Evolutionary conservation across 2,797 vertebrate species (phyloP).

Genomic region (Betta splendens): DNA sequence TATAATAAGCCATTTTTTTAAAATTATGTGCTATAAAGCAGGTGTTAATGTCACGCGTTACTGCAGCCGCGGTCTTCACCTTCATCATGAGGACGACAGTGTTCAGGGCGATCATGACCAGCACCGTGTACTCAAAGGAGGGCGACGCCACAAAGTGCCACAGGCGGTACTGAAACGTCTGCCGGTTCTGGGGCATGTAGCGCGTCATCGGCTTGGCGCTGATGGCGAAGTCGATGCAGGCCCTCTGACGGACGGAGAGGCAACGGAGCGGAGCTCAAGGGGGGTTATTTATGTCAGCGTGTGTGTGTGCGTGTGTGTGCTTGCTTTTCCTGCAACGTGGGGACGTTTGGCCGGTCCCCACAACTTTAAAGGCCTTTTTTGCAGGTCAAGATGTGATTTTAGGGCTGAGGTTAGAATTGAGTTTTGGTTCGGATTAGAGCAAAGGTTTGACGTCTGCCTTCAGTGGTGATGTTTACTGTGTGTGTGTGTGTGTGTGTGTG

Average conservation of each 20-base stretch:
- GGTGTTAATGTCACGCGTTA: no score
- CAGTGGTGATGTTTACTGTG: no score
- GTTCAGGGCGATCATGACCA: conserved; percentile 98
- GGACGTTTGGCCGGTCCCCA: no score
- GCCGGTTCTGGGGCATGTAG: conserved; percentile 98
- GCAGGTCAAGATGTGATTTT: no score
- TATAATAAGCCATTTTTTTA: no score
- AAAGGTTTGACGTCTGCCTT: no score
- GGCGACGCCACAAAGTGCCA: conserved; percentile 99
- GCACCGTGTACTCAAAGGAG: conserved; percentile 97
- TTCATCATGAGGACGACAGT: conserved; percentile 99
- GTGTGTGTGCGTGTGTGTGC: neutral
- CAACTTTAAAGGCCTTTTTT: no score
- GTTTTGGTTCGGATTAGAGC: no score
- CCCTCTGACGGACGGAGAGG: conserved; percentile 83
- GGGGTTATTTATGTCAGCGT: neutral
- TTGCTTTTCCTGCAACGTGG: no score
- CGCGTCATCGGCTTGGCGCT: conserved; percentile 96
- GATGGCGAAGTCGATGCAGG: conserved; percentile 98
- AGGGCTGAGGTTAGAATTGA: no score
- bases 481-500: neutral
- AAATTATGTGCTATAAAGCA: no score
- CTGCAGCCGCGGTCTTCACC: conserved; percentile 74
- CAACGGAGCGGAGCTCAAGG: neutral
- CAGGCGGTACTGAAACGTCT: conserved; percentile 95